Conservation (phyloP, 2,113 vertebrate genomes). For the Burhinus bistriatus region DNA sequence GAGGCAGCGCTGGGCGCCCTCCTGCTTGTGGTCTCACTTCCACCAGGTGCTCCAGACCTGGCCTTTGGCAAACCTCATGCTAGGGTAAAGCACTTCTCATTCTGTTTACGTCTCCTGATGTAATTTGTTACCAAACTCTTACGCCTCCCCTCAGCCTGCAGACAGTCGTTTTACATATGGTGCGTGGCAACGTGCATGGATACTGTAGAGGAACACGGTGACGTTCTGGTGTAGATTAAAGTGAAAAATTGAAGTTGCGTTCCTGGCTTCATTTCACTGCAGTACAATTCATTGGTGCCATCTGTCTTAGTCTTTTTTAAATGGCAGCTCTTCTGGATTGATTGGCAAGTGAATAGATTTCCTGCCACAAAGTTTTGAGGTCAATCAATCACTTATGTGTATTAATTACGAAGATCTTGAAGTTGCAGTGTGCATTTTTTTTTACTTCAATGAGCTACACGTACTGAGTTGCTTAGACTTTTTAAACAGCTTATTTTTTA, state of each 20-base stretch:
- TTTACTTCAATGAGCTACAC: neutral
- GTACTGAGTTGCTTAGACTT: neutral
- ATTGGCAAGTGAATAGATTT: slow-evolving; percentile 65
- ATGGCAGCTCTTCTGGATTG: slow-evolving; percentile 41
- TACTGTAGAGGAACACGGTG: neutral
- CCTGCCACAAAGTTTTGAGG: slow-evolving; percentile 63
- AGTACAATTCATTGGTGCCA: slow-evolving; percentile 4
- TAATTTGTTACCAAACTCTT: neutral
- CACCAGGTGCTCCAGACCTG: neutral
- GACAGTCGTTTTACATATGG: accelerated
- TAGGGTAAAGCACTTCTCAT: neutral
- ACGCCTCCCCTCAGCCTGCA: neutral
- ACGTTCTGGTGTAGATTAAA: neutral
- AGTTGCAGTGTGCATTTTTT: neutral
- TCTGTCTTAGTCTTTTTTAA: slow-evolving; percentile 56
- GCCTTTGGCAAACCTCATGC: neutral
- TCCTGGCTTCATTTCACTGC: neutral
- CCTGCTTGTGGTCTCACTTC: accelerated
- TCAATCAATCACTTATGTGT: slow-evolving; percentile 55
- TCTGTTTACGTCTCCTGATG: neutral
- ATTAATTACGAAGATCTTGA: slow-evolving; percentile 30
- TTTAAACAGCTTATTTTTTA: neutral
- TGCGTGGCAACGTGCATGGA: neutral
- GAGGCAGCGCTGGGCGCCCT: neutral
- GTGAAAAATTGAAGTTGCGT: slow-evolving; percentile 5